A percentile compares a stretch with the other conserved stretches of the same genome.
Conservation (phyloP, 2,888 invertebrate genomes). For the Scrobipalpa atriplicella region DNA sequence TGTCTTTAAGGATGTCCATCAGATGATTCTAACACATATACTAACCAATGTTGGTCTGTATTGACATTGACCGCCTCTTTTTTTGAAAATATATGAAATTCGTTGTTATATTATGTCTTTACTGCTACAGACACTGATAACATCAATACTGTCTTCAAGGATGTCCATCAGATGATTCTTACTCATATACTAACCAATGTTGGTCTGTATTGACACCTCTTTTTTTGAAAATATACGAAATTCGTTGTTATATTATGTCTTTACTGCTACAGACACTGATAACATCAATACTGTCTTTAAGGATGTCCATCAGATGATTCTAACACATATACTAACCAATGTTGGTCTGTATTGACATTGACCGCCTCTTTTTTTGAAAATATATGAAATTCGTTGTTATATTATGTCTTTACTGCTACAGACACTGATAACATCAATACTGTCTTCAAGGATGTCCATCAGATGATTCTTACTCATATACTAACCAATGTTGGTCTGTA, state of each 20-base stretch:
- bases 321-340: too few relatives aligned
- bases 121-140: conserved; percentile 90
- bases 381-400: too few relatives aligned
- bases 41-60: conserved; percentile 74
- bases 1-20: conserved; percentile 89
- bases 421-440: conserved; percentile 88
- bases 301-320: too few relatives aligned
- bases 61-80: conserved; percentile 43
- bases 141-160: conserved; percentile 87
- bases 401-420: too few relatives aligned
- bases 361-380: too few relatives aligned
- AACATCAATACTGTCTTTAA: conserved; percentile 81
- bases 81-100: background rate
- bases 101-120: too few relatives aligned
- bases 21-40: conserved; percentile 83
- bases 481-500: conserved; percentile 73
- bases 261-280: conserved; percentile 87
- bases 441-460: conserved; percentile 89
- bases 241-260: too few relatives aligned
- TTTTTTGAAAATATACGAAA: background rate
- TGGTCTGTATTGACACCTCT: conserved; percentile 60
- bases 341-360: too few relatives aligned
- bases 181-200: conserved; percentile 72
- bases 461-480: conserved; percentile 82
- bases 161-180: conserved; percentile 87